Conservation (phyloP, 1,140 invertebrate genomes). For the Microplitis demolitor region DNA sequence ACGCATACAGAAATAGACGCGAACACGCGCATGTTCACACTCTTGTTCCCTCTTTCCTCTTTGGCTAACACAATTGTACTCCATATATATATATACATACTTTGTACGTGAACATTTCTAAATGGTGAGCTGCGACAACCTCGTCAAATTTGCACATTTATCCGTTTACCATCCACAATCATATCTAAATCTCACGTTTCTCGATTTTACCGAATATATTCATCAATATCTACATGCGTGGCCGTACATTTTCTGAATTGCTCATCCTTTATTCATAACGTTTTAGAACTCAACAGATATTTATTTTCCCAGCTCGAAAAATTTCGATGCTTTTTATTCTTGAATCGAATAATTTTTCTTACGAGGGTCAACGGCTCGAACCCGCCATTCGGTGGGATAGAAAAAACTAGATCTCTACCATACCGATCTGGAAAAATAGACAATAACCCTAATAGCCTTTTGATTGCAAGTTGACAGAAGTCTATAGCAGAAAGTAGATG, state of each 20-base stretch:
- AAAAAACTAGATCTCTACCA: too few relatives aligned
- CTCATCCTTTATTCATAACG: constrained; percentile 51
- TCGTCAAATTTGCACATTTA: constrained; percentile 55
- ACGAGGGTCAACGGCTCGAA: too few relatives aligned
- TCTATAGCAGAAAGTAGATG: too few relatives aligned
- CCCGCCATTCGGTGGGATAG: too few relatives aligned
- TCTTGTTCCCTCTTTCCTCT: constrained; percentile 2
- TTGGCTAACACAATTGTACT: not conserved
- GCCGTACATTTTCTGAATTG: constrained; percentile 1
- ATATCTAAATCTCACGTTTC: constrained; percentile 34
- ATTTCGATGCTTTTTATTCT: too few relatives aligned
- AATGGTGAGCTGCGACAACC: constrained; percentile 31
- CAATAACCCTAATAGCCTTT: too few relatives aligned
- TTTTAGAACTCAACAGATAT: constrained; percentile 1
- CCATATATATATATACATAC: constrained; percentile 2
- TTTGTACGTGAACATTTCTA: constrained; percentile 30
- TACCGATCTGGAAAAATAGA: too few relatives aligned
- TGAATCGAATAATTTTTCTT: too few relatives aligned
- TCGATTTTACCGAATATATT: constrained; percentile 33
- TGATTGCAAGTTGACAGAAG: too few relatives aligned
- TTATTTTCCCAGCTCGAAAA: constrained; percentile 27
- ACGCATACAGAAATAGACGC: constrained; percentile 39
- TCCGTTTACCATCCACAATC: constrained; percentile 46
- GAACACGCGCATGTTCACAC: constrained; percentile 7
- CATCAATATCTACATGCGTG: constrained; percentile 18